These are phyloP conservation scores for Allophyes oxyacanthae DNA, from an alignment of 2,888 invertebrate species.

Conservation along the genomic window DNA sequence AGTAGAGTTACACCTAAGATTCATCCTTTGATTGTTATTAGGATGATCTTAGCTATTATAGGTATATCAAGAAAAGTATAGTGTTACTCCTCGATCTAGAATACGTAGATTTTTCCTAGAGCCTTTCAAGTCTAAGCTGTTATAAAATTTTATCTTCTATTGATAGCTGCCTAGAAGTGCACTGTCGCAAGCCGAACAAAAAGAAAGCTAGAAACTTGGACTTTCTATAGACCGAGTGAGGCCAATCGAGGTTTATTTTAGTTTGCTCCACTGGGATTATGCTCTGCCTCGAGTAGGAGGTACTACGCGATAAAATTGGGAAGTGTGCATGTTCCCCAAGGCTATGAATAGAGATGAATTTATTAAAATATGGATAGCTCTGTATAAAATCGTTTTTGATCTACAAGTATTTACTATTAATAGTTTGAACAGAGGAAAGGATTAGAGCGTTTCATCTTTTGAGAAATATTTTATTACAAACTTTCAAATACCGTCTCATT, in stretches of 20 bases:
- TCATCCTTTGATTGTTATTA: too few relatives aligned
- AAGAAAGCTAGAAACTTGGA: conserved; percentile 19
- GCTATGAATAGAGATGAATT: conserved; percentile 13
- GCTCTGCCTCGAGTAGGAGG: conserved; percentile 12
- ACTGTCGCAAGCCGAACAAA: conserved; percentile 30
- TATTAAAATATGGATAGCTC: background rate
- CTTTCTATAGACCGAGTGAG: conserved; percentile 32
- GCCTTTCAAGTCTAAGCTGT: conserved; percentile 27
- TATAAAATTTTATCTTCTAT: conserved; percentile 34
- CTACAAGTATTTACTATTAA: too few relatives aligned
- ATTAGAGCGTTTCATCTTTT: too few relatives aligned
- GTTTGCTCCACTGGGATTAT: conserved; percentile 37
- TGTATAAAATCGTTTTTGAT: too few relatives aligned
- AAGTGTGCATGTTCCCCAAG: conserved; percentile 1
- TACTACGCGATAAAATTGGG: conserved; percentile 3
- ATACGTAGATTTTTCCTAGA: conserved; percentile 9
- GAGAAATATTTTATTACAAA: too few relatives aligned
- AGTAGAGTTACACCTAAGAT: too few relatives aligned
- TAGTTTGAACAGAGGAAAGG: too few relatives aligned
- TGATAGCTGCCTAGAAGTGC: conserved; percentile 35
- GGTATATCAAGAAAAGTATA: too few relatives aligned
- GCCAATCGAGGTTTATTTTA: conserved; percentile 47
- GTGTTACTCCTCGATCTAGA: background rate
- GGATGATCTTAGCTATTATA: too few relatives aligned
- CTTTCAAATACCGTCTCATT: too few relatives aligned